A percentile compares a stretch with the other conserved stretches of the same genome.
These are phyloP conservation scores for Tetragonula carbonaria DNA, from an alignment of 2,888 invertebrate genomes.

Conservation along the genomic window DNA sequence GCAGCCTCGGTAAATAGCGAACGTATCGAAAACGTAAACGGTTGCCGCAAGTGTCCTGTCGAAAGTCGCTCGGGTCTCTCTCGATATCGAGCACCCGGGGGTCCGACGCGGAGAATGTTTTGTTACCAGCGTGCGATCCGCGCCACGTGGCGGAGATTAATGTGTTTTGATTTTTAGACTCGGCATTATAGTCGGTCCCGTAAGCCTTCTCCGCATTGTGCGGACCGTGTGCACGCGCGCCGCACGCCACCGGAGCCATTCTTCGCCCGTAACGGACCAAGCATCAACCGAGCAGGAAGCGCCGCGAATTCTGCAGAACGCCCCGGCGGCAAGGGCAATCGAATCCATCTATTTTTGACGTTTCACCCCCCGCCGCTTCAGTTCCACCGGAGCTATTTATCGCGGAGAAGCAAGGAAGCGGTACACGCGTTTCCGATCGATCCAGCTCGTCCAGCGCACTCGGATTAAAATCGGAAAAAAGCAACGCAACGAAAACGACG, in stretches of 20 bases:
- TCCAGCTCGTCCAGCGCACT: background rate
- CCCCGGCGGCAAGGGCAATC: slow-evolving; percentile 39
- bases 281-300: slow-evolving; percentile 37
- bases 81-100: slow-evolving; percentile 53
- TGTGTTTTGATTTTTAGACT: slow-evolving; percentile 84
- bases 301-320: slow-evolving; percentile 48
- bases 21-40: slow-evolving; percentile 42
- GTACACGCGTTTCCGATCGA: slow-evolving; percentile 31
- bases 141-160: slow-evolving; percentile 83
- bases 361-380: slow-evolving; percentile 38
- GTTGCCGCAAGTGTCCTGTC: slow-evolving; percentile 52
- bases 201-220: slow-evolving; percentile 76
- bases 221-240: slow-evolving; percentile 62
- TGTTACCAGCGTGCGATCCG: slow-evolving; percentile 80
- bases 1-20: slow-evolving; percentile 21
- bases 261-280: slow-evolving; percentile 48
- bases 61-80: slow-evolving; percentile 28
- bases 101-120: slow-evolving; percentile 59
- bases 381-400: slow-evolving; percentile 34
- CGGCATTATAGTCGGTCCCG: slow-evolving; percentile 76
- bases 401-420: slow-evolving; percentile 29
- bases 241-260: slow-evolving; percentile 49
- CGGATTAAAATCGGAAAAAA: background rate
- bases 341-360: slow-evolving; percentile 60
- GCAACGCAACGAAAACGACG: background rate